A percentile compares a stretch with the other conserved stretches of the same genome.
Conservation (phyloP, 37 sponge, comb jelly and placozoan genomes). For the Aplysina aerophoba region DNA sequence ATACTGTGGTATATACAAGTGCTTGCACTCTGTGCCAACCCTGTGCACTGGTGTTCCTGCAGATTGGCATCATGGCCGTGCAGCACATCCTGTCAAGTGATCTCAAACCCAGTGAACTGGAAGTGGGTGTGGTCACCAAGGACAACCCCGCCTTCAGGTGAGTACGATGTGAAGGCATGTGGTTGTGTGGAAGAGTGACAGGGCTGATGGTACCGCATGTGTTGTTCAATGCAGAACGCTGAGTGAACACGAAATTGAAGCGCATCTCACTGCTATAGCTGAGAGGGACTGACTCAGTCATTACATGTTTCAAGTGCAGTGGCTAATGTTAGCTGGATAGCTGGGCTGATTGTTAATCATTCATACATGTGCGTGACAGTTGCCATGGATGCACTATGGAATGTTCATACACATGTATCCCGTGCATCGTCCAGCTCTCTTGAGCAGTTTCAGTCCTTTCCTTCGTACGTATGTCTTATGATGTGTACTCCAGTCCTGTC, state of each 20-base stretch:
- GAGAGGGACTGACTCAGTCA: slow-evolving; percentile 69
- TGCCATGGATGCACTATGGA: no score
- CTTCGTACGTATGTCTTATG: no score
- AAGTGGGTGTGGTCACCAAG: slow-evolving; percentile 90
- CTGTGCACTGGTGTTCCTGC: not conserved
- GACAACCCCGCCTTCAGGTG: slow-evolving; percentile 86
- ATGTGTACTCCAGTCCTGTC: no score
- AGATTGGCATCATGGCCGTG: slow-evolving; percentile 88
- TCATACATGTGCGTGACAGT: no score
- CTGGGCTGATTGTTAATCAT: no score
- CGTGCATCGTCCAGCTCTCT: no score
- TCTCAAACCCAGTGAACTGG: slow-evolving; percentile 95
- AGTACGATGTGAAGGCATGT: not conserved
- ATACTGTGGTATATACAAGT: no score
- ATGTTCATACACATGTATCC: no score
- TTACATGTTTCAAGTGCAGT: no score
- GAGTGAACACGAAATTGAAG: slow-evolving; percentile 81
- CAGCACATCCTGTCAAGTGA: slow-evolving; percentile 87
- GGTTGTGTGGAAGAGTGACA: not conserved
- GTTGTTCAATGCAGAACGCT: slow-evolving; percentile 61
- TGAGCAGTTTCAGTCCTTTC: no score
- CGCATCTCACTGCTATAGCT: slow-evolving; percentile 86
- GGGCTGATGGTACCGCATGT: no score
- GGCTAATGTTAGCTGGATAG: no score
- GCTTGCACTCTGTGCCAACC: not conserved